Percentiles rank a stretch among this genome's conserved stretches.
Conservation (phyloP, 2,888 invertebrate species). For the Drosophila ezoana region DNA sequence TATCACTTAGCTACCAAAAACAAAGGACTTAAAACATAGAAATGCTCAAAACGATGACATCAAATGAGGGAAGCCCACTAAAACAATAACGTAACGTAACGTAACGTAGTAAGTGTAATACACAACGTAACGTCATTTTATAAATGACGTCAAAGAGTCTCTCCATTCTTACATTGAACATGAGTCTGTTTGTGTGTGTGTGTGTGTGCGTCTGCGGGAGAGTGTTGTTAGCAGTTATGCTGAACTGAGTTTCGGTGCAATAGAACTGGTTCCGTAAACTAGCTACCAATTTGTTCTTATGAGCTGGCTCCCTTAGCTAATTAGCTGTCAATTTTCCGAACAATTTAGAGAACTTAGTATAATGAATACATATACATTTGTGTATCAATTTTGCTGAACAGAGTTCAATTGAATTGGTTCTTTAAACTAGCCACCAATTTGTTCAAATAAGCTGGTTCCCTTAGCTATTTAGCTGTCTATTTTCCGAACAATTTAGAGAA, state of each 20-base stretch:
- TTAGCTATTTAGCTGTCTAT: too few relatives aligned
- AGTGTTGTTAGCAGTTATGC: slow-evolving; percentile 1
- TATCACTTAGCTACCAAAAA: slow-evolving; percentile 76
- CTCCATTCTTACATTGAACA: slow-evolving; percentile 28
- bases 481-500: too few relatives aligned
- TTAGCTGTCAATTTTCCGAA: too few relatives aligned
- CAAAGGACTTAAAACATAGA: slow-evolving; percentile 60
- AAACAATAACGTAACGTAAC: slow-evolving; percentile 57
- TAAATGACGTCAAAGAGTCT: slow-evolving; percentile 69
- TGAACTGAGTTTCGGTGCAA: slow-evolving; percentile 7
- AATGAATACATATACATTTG: not conserved
- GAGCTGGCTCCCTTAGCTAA: too few relatives aligned
- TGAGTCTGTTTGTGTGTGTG: slow-evolving; percentile 22
- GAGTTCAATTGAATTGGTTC: not conserved
- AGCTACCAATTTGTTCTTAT: not conserved
- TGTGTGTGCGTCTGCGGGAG: slow-evolving; percentile 8
- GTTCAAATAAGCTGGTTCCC: too few relatives aligned
- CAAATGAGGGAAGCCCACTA: slow-evolving; percentile 66
- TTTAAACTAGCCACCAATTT: not conserved
- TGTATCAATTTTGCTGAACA: too few relatives aligned
- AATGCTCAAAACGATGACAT: slow-evolving; percentile 61
- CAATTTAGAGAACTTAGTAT: not conserved
- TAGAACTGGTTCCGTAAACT: not conserved
- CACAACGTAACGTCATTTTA: slow-evolving; percentile 75
- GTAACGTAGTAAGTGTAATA: slow-evolving; percentile 59